Conservation (phyloP, 2,113 vertebrate genomes). For the Heteronetta atricapilla region DNA sequence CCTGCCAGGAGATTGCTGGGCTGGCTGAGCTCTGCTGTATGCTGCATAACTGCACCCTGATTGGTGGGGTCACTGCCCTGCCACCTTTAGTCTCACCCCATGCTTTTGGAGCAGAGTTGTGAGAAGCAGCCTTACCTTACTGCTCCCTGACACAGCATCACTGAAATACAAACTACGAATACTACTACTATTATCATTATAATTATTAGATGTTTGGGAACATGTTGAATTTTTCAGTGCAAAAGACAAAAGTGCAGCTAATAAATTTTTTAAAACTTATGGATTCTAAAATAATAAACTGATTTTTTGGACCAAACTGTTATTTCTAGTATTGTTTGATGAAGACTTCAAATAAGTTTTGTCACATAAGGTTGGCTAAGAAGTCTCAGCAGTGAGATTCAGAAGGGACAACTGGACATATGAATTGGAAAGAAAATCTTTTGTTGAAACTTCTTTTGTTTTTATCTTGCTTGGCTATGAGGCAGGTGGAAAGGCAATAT, state of each 20-base stretch:
- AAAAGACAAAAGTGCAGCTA: not conserved
- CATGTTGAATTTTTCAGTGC: not conserved
- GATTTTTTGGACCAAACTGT: not conserved
- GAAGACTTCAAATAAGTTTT: not conserved
- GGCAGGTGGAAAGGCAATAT: not conserved
- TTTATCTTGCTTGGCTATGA: not conserved
- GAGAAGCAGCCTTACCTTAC: not conserved
- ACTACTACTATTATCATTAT: not conserved
- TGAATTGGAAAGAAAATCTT: not conserved
- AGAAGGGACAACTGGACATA: not conserved
- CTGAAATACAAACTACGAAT: not conserved
- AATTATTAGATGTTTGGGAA: not conserved
- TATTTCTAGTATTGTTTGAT: not conserved
- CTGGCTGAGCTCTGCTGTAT: not conserved
- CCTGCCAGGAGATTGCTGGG: not conserved
- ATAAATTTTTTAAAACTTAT: not conserved
- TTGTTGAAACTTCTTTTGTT: not conserved
- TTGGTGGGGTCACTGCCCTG: rapidly evolving
- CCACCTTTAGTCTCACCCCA: not conserved
- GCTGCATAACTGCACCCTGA: no score
- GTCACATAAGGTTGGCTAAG: not conserved
- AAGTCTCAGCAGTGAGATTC: not conserved
- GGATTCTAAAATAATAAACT: not conserved
- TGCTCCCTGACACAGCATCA: not conserved
- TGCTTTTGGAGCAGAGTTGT: not conserved